Evolutionary conservation across 1,140 invertebrate species (phyloP).

Genomic region (Drosophila rhopaloa): DNA sequence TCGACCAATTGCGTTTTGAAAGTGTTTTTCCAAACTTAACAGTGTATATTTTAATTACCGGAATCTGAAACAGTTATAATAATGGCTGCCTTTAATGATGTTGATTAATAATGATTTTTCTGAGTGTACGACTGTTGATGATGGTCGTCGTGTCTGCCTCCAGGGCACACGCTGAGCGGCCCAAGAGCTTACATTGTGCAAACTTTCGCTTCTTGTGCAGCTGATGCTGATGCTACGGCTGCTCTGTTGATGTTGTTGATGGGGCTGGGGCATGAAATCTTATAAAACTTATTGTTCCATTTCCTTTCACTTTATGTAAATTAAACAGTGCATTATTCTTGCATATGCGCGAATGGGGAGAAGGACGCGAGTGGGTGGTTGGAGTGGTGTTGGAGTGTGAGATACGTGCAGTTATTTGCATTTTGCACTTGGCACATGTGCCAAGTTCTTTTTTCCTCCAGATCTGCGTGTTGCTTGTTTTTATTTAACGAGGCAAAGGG

Average conservation of each 20-base stretch:
- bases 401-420: slow-evolving; percentile 33
- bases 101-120: background rate
- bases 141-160: slow-evolving; percentile 43
- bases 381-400: slow-evolving; percentile 5
- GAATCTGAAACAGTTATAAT: too few species aligned
- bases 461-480: slow-evolving; percentile 1
- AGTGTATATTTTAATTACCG: too few species aligned
- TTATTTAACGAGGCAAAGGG: slow-evolving; percentile 15
- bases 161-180: slow-evolving; percentile 40
- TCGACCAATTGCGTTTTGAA: too few species aligned
- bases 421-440: slow-evolving; percentile 41
- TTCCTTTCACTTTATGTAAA: slow-evolving; percentile 80
- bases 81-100: background rate
- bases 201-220: slow-evolving; percentile 73
- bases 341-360: slow-evolving; percentile 9
- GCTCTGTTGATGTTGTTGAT: slow-evolving; percentile 11
- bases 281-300: slow-evolving; percentile 78
- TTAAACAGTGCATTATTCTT: slow-evolving; percentile 71
- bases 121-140: slow-evolving; percentile 14
- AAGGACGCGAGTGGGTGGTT: background rate
- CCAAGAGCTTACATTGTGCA: slow-evolving; percentile 56
- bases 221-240: slow-evolving; percentile 30
- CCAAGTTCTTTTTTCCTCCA: background rate
- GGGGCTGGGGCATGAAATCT: slow-evolving; percentile 34
- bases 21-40: too few species aligned